These are phyloP conservation scores for Phenganax stokvisi DNA, from an alignment of 92 coral and sea anemone species.

Conservation along the genomic window DNA sequence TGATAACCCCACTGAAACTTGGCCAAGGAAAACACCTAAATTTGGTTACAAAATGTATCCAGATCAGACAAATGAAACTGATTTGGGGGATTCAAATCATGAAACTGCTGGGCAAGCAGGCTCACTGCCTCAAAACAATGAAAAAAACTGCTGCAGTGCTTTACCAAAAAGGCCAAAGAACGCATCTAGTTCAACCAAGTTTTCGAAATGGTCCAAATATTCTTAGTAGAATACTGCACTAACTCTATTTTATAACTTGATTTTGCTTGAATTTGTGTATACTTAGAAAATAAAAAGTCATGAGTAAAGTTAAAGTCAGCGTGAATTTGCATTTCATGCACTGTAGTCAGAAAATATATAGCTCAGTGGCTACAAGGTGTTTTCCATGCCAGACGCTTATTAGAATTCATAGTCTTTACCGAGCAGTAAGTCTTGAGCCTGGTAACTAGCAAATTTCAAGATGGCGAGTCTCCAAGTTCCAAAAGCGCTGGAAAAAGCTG, in stretches of 20 bases:
- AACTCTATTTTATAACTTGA: too few species aligned
- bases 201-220: constrained; percentile 33
- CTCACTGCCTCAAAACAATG: neutral
- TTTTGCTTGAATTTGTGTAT: too few species aligned
- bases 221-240: neutral
- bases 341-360: too few species aligned
- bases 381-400: too few species aligned
- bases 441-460: constrained; percentile 60
- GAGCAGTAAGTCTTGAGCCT: neutral
- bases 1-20: constrained; percentile 14
- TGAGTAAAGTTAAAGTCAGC: too few species aligned
- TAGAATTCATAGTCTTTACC: neutral
- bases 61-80: neutral
- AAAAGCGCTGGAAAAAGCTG: constrained; percentile 72
- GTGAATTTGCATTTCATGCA: too few species aligned
- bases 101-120: neutral
- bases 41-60: neutral
- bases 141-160: neutral
- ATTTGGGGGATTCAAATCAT: neutral
- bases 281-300: too few species aligned
- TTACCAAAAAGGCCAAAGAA: neutral
- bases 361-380: too few species aligned
- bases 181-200: neutral
- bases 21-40: constrained; percentile 1
- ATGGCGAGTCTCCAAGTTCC: constrained; percentile 76